Evolutionary conservation across 2,797 vertebrate genomes (phyloP), one percentile per base, ranked within the genome.

Genomic region (Choloepus didactylus): DNA sequence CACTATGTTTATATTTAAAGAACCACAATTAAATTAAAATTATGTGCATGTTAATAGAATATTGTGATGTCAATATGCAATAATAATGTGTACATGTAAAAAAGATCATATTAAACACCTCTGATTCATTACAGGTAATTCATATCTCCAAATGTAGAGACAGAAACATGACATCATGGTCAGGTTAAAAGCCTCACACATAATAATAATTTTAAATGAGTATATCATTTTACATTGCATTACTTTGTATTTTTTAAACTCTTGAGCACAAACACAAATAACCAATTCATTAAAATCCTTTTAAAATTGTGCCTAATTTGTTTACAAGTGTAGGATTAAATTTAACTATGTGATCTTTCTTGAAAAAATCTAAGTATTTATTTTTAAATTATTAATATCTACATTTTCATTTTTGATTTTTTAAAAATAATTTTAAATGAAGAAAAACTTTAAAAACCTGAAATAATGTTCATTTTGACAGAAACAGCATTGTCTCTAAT

Each of bases 381-480:
- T 27, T 80, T 92, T 92, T 59, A 59, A 70, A n/a, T 41, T 64
- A 66, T 76, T 92, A 87, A 35, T 51, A 25, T 8, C 14, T 9
- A 94, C 2, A 60, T n/a, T 82, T 87, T 89, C 19, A 82, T 19
- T 79, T 85, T 75, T 87, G 35, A 87, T 23, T 73, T 93, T 46
- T 3, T 44, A 92, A 35, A 66, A 92, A 81, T n/a, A 35, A 59
- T 82, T 54, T 89, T 87, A 67, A 86, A 46, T 31, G 12, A 79
- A 7, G 41, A 49, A 86, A 85, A 90, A 83, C 73, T 31, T 49
- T 31, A 79, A 44, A 46, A 66, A 79, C 66, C 44, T 82, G 59
- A 95, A 95, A 73, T 19, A 18, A 51, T 83, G 25, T 51, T 89
- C 59, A 73, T 87, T 91, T 80, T 73, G 64, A 79, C 64, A 87